phyloP scores from a whole-genome alignment of 2,888 invertebrate genomes.

The Choristoneura rosaceana region DNA sequence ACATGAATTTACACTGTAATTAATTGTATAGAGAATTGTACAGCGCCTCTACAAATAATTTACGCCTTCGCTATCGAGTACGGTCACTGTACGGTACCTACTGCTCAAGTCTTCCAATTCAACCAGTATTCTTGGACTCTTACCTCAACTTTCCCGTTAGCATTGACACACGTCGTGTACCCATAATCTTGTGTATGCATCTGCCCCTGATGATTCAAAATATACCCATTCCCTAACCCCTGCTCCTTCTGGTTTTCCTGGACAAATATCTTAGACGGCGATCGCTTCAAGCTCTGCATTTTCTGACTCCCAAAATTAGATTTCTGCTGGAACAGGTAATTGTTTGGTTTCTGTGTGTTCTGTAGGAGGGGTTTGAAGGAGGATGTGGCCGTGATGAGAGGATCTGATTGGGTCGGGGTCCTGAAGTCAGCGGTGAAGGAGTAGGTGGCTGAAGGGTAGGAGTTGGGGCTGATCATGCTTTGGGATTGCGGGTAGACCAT shows the following conservation, averaged over 20 bases:
- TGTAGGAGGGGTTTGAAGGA: slow-evolving; percentile 85
- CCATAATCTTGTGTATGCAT: slow-evolving; percentile 76
- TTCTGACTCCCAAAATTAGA: slow-evolving; percentile 65
- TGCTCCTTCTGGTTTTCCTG: slow-evolving; percentile 72
- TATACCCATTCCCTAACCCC: slow-evolving; percentile 64
- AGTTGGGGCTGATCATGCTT: slow-evolving; percentile 87
- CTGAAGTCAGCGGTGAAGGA: slow-evolving; percentile 94
- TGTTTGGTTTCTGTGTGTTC: slow-evolving; percentile 73
- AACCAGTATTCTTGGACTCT: slow-evolving; percentile 43
- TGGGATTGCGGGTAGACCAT: slow-evolving; percentile 87
- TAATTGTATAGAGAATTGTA: too few relatives aligned
- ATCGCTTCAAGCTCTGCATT: slow-evolving; percentile 70
- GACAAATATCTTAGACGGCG: slow-evolving; percentile 71
- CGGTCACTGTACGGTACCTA: too few relatives aligned
- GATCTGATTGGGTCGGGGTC: slow-evolving; percentile 86
- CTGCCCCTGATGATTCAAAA: slow-evolving; percentile 72
- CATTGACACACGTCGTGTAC: slow-evolving; percentile 68
- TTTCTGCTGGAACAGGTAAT: slow-evolving; percentile 80
- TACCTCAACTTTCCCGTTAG: slow-evolving; percentile 76
- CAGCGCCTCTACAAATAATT: too few relatives aligned
- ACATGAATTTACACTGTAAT: too few relatives aligned
- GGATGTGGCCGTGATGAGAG: slow-evolving; percentile 81
- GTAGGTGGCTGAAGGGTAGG: slow-evolving; percentile 90
- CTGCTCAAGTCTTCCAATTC: too few relatives aligned
- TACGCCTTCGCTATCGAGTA: too few relatives aligned